phyloP scores from a whole-genome alignment of 1,140 invertebrate species.

The Calliphora vicina region DNA sequence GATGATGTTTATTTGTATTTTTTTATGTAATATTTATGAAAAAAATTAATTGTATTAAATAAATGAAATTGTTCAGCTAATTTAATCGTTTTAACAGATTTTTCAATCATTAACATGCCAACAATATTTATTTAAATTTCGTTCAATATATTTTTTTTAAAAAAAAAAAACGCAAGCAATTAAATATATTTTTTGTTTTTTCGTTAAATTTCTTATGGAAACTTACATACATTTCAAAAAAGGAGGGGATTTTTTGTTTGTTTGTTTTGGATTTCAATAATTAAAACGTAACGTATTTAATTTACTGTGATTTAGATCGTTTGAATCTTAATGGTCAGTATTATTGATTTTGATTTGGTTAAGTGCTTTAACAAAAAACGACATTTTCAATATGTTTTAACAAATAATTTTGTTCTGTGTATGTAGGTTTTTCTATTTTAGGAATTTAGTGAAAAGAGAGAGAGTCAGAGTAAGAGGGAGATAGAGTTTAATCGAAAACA shows the following conservation, averaged over 20 bases:
- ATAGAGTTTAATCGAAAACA: background rate
- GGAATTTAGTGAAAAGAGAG: background rate
- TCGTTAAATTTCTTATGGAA: background rate
- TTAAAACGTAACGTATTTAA: background rate
- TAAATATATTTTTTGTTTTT: background rate
- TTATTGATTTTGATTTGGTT: background rate
- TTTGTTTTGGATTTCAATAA: background rate
- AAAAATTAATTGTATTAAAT: background rate
- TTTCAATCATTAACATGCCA: conserved; percentile 9
- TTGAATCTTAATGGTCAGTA: background rate
- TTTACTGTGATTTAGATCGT: background rate
- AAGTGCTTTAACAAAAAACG: background rate
- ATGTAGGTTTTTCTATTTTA: background rate
- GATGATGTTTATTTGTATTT: conserved; percentile 16
- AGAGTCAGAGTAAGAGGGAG: background rate
- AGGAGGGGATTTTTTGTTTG: background rate
- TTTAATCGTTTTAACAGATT: conserved; percentile 2
- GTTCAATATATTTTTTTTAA: background rate
- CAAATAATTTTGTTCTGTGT: background rate
- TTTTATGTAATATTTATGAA: background rate
- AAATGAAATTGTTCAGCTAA: conserved; percentile 1
- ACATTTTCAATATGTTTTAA: background rate
- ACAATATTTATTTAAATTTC: background rate
- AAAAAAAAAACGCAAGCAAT: conserved; percentile 3
- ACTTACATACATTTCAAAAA: conserved; percentile 22